Evolutionary conservation across 2,797 vertebrate genomes (phyloP).

Genomic region (Eptatretus atami): DNA sequence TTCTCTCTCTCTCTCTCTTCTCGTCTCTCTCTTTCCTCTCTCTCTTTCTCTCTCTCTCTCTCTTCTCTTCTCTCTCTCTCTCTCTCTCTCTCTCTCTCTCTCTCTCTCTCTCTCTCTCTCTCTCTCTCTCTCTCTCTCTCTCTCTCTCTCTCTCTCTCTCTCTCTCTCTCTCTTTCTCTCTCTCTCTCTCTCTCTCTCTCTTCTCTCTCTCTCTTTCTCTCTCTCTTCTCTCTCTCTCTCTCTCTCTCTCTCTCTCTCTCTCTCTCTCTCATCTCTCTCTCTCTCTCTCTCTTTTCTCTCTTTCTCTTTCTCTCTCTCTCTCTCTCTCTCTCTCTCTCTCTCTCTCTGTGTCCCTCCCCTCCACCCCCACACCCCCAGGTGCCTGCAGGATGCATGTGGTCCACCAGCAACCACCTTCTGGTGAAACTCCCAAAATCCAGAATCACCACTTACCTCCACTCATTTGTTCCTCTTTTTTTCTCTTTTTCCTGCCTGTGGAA

Average conservation of each 20-base stretch:
- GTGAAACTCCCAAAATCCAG: no score
- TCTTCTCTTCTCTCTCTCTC: neutral
- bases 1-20: no score
- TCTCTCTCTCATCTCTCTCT: neutral
- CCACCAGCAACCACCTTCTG: neutral
- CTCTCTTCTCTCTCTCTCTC: neutral
- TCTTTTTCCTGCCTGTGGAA: no score
- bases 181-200: neutral
- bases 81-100: neutral
- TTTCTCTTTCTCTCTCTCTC: neutral
- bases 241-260: neutral
- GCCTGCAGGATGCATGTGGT: neutral
- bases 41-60: neutral
- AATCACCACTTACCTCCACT: no score
- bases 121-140: neutral
- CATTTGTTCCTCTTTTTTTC: no score
- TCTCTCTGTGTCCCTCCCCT: no score
- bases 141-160: neutral
- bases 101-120: neutral
- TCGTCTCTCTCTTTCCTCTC: no score
- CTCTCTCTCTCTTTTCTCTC: no score
- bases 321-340: neutral
- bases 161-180: neutral
- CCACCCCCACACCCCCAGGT: neutral
- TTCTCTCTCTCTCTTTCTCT: no score